Base-by-base conservation (phyloP, 2,113 vertebrate genomes). In the Physeter macrocephalus region DNA sequence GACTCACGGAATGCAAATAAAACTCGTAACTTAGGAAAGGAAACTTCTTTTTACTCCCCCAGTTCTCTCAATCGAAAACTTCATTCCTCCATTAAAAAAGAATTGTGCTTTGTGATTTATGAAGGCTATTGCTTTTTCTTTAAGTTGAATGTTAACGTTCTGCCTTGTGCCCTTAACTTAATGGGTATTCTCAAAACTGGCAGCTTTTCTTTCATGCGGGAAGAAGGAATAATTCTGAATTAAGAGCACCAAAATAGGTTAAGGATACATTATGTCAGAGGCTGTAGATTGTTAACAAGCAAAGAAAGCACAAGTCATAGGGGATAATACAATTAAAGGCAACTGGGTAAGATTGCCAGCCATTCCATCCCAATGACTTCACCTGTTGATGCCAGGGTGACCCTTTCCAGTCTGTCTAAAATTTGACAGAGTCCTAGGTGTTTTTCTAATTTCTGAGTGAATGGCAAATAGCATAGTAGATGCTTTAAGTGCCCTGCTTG, bases 151-250 rank as follows among this genome's bases (percentile, higher is more conserved):
- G 80, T 88, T 78, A 97, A 92, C 5, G 11, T 96, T 98, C 92
- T 97, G 98, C 95, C 90, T 95, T 86, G 14, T 97, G 64, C 96
- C 71, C 94, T 96, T 96, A 54, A 96, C 95, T 97, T 98, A 98
- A 97, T 92, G 97, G 97, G 88, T 97, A 95, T 97, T 98, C 96
- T 90, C 85, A 97, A 98, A 93, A 80, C 81, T 95, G 90, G 0
- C 8, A 71, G 69, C 75, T 97, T 92, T 84, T 78, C 85, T 93
- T 98, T 81, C 14, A 39, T 94, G 83, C 80, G 61, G 97, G 88
- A 96, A 96, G 93, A 86, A 96, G 93, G 87, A 94, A 98, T 93
- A 97, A 97, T 97, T 97, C 43, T 85, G 95, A 98, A 97, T 97
- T 98, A 96, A 95, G 97, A 98, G 90, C 59, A 92, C 90, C 90